phyloP scores from a whole-genome alignment of 2,797 vertebrate species.

The Enteromius unitaeniatus region DNA sequence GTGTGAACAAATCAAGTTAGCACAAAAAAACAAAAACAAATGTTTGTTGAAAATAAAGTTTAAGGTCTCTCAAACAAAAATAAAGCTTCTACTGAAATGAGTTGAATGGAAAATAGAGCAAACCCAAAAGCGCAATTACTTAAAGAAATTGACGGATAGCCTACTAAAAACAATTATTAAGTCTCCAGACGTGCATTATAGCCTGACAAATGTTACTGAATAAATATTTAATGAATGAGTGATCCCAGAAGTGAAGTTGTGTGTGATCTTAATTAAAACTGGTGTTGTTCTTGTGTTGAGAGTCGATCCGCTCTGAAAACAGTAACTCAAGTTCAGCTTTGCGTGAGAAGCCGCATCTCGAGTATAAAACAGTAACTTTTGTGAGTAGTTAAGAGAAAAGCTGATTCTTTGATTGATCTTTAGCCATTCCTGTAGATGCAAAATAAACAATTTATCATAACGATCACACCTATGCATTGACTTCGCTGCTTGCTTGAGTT shows the following conservation, averaged over 20 bases:
- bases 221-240: background rate
- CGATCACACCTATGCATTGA: background rate
- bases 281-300: background rate
- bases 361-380: background rate
- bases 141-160: background rate
- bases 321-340: background rate
- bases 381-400: background rate
- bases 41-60: background rate
- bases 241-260: background rate
- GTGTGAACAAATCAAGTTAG: background rate
- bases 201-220: background rate
- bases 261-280: conserved; percentile 20
- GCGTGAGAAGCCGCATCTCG: background rate
- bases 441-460: background rate
- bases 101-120: background rate
- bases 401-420: background rate
- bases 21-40: too few species aligned
- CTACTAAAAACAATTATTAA: background rate
- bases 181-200: background rate
- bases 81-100: background rate
- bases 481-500: background rate
- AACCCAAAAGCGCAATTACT: background rate
- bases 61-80: background rate
- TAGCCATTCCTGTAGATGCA: background rate
- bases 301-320: background rate